Conservation (phyloP, 2,113 vertebrate species). For the Gorsachius goisagi region DNA sequence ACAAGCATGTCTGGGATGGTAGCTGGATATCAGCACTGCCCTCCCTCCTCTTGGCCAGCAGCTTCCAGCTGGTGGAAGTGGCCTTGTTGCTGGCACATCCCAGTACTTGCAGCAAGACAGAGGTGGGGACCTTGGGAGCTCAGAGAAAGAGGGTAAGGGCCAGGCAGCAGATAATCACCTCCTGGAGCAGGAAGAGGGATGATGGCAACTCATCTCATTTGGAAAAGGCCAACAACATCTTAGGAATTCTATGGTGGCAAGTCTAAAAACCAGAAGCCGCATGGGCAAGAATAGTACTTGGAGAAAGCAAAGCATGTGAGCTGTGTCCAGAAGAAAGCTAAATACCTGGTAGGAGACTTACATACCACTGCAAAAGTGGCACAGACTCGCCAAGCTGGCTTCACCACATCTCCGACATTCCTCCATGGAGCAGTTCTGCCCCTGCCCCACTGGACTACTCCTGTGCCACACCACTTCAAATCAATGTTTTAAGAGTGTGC, state of each 20-base stretch:
- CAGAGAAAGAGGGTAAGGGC: neutral
- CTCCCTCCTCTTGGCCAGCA: neutral
- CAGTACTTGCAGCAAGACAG: neutral
- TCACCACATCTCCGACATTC: neutral
- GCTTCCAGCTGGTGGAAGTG: neutral
- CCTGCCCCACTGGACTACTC: neutral
- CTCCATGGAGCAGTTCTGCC: neutral
- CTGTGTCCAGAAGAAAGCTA: neutral
- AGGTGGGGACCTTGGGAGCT: neutral
- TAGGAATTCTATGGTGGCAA: neutral
- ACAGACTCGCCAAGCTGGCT: neutral
- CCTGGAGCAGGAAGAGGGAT: neutral
- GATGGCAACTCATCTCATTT: neutral
- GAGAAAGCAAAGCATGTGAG: neutral
- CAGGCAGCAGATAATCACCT: neutral
- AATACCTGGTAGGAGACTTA: neutral
- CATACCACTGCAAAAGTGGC: rapidly evolving
- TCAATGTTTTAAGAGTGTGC: slow-evolving; percentile 62
- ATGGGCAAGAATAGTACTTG: rapidly evolving
- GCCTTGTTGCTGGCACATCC: neutral
- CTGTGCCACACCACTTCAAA: neutral
- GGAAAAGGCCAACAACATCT: neutral
- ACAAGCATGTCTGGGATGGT: neutral
- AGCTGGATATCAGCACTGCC: neutral
- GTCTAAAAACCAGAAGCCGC: neutral